Base-by-base conservation (phyloP, 2,113 vertebrate genomes). In the Dermatemys mawii region DNA sequence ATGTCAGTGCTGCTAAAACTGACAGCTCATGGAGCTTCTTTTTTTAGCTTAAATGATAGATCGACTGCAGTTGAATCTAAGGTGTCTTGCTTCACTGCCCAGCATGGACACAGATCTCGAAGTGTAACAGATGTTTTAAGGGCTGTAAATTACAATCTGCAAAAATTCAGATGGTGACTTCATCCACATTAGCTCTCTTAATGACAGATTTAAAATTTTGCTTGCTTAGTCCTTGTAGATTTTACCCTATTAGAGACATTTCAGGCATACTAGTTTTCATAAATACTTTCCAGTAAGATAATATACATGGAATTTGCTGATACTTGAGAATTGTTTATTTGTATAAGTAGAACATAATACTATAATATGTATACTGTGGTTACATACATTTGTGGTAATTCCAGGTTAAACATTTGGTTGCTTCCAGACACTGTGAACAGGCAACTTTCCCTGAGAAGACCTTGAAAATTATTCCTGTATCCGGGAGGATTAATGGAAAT, bases 241-340 rank as follows among this genome's bases (percentile, higher is more conserved):
- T 88, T 82, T 29, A 81, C 75, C 63, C 17, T 70, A 19, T 70
- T 67, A 67, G 63, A 70, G 63, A 38, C 35, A 38, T n/a, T 70
- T n/a, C 4, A 5, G 63, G 17, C 63, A 67, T 67, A 35, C 7
- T n/a, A 70, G n/a, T 38, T 70, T 70, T 70, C n/a, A 38, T 38
- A 21, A 70, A 24, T 35, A 21, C 81, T 85, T 81, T 54, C 63
- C n/a, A n/a, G 48, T 78, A 76, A 89, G 85, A 81, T 54, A 24
- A 89, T 5, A 19, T 92, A 32, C 35, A 32, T 7, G 78, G 32
- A 11, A 93, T 94, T 84, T 83, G 46, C 67, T 88, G 41, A 50
- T 92, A 32, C 46, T 10, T 83, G 41, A 75, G 92, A 92, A 1
- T 35, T 29, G 5, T 50, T 86, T 35, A 22, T 67, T 93, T 84